These are phyloP conservation scores for Dicyrtoma fusca DNA, from an alignment of 2,888 invertebrate genomes.

Conservation along the genomic window DNA sequence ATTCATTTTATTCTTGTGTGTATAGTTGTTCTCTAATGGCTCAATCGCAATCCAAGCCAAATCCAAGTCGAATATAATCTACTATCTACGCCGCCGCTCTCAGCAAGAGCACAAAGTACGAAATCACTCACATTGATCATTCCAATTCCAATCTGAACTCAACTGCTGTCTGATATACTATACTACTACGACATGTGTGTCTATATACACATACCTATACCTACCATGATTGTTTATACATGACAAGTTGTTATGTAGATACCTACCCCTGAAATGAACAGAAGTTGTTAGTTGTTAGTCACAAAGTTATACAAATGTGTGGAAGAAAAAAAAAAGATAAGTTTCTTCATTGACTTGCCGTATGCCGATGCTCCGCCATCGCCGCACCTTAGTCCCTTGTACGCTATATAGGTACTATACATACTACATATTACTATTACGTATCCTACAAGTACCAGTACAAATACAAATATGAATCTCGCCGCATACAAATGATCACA, in stretches of 20 bases:
- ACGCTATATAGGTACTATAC: too few relatives aligned
- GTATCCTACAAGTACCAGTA: too few relatives aligned
- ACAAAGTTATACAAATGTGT: background rate
- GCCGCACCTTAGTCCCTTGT: too few relatives aligned
- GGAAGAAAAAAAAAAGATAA: conserved; percentile 1
- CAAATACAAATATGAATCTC: too few relatives aligned
- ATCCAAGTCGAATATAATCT: too few relatives aligned
- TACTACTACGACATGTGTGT: too few relatives aligned
- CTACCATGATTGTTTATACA: background rate
- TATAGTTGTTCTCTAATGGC: conserved; percentile 15
- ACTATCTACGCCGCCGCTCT: background rate
- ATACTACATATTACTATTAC: too few relatives aligned
- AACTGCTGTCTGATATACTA: too few relatives aligned
- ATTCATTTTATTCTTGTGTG: background rate
- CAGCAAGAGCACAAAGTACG: background rate
- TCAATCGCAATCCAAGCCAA: conserved; percentile 2
- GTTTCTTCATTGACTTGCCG: conserved; percentile 2
- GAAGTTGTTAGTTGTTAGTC: background rate
- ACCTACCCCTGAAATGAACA: background rate
- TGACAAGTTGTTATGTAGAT: background rate
- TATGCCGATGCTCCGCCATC: too few relatives aligned
- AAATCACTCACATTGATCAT: background rate
- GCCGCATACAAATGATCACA: conserved; percentile 11
- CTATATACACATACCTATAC: background rate
- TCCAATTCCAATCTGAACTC: too few relatives aligned